Evolutionary conservation across 2,888 invertebrate genomes (phyloP).

Genomic region (Gibbula magus): DNA sequence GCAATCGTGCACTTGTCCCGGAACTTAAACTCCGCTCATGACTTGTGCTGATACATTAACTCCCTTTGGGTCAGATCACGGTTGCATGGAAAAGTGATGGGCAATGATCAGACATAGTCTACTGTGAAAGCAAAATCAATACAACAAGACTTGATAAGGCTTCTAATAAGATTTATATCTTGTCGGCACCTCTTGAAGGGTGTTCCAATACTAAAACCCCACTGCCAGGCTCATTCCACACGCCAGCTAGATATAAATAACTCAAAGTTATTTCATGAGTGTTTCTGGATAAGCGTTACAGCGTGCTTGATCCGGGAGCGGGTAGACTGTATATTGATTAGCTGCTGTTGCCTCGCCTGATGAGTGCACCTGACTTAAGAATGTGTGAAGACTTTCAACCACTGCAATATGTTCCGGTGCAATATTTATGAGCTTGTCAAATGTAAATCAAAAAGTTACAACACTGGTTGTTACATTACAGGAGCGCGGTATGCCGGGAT

Average conservation of each 20-base stretch:
- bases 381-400: not conserved
- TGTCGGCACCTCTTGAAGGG: not conserved
- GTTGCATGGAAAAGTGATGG: not conserved
- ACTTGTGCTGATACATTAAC: not conserved
- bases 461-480: not conserved
- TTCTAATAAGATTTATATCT: not conserved
- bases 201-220: not conserved
- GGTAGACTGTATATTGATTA: not conserved
- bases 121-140: not conserved
- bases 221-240: not conserved
- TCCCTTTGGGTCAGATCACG: not conserved
- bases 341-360: not conserved
- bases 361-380: not conserved
- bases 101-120: not conserved
- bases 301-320: not conserved
- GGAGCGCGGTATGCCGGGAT: not conserved
- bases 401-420: not conserved
- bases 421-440: slow-evolving; percentile 8
- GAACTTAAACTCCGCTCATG: not conserved
- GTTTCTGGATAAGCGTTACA: no score
- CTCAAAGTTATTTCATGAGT: not conserved
- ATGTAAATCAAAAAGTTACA: not conserved
- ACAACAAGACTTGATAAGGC: not conserved
- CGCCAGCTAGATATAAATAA: not conserved
- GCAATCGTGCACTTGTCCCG: not conserved